Base-by-base conservation (phyloP, 2,797 vertebrate genomes). In the Muscicapa striata region DNA sequence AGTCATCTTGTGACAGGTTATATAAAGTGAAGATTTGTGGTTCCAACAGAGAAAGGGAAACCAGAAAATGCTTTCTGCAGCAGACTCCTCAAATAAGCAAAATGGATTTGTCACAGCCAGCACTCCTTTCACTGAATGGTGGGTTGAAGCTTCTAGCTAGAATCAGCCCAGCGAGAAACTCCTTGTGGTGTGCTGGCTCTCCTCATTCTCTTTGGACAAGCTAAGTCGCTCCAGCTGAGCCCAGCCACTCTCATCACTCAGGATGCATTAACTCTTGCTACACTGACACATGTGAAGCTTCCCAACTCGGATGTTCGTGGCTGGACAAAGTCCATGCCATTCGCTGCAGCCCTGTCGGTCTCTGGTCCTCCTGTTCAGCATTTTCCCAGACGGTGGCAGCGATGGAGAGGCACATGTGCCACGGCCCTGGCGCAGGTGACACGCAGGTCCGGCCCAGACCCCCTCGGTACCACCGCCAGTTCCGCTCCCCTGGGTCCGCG, bases 401-500 rank as follows among this genome's bases (percentile, higher is more conserved):
- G 13, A 26, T 5, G 34, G 46, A 14, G 59, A 58, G 80, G 17
- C 13, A 19, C 78, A 22, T 3, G 6, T 7, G 46, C 19, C 27
- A 1, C 24, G 5, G 74, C 41, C 19, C 45, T 1, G 66, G 30
- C n/a, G 13, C 45, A 1, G 46, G 15, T 2, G 49, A 9, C 30
- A 2, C 61, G 3, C 30, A 24, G 23, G 3, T 2, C 22, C 58
- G 3, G 1, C 9, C 30, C 49, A 4, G 32, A 2, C 7, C 36
- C n/a, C 66, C 48, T 6, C 0, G 4, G 8, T 7, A 8, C 3
- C 6, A 0, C 32, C 2, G 36, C 21, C 0, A 1, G 30, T 5
- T 3, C 20, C 17, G 29, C n/a, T n/a, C 11, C 0, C 1, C 0
- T 0, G 59, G 26, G 13, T 9, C 15, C 1, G 4, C 0, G 0